Evolutionary conservation across 2,113 vertebrate genomes (phyloP).

Genomic region (Parotia lawesii): DNA sequence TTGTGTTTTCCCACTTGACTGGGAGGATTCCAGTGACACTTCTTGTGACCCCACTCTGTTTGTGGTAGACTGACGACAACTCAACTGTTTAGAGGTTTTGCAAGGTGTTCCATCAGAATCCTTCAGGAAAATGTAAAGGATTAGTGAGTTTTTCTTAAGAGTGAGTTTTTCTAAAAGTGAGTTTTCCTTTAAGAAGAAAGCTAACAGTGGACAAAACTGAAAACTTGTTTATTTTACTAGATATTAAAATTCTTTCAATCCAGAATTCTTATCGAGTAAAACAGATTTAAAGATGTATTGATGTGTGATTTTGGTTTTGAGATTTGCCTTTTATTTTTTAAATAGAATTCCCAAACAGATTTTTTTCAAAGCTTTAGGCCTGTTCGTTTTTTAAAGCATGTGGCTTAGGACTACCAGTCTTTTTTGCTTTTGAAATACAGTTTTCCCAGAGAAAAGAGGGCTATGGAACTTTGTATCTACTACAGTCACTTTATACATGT

Average conservation of each 20-base stretch:
- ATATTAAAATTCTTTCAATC: not conserved
- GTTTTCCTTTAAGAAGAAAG: not conserved
- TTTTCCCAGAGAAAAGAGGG: not conserved
- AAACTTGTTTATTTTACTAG: not conserved
- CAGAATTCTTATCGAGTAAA: not conserved
- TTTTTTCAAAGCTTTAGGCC: not conserved
- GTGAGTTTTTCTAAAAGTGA: not conserved
- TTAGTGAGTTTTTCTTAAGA: not conserved
- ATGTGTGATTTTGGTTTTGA: not conserved
- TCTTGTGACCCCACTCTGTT: slow-evolving; percentile 80
- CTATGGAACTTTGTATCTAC: not conserved
- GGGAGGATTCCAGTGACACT: slow-evolving; percentile 70
- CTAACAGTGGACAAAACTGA: not conserved
- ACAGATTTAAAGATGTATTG: not conserved
- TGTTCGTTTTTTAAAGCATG: not conserved
- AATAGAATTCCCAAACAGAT: not conserved
- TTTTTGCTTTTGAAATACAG: not conserved
- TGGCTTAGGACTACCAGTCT: not conserved
- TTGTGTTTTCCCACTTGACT: slow-evolving; percentile 72
- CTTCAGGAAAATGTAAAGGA: slow-evolving; percentile 71
- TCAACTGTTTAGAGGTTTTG: slow-evolving; percentile 91
- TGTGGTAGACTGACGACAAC: slow-evolving; percentile 74
- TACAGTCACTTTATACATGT: not conserved
- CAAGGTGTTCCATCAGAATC: slow-evolving; percentile 95
- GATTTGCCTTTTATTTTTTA: not conserved